Evolutionary conservation across 2,888 invertebrate genomes (phyloP).

Genomic region (Tenthredo amoena): DNA sequence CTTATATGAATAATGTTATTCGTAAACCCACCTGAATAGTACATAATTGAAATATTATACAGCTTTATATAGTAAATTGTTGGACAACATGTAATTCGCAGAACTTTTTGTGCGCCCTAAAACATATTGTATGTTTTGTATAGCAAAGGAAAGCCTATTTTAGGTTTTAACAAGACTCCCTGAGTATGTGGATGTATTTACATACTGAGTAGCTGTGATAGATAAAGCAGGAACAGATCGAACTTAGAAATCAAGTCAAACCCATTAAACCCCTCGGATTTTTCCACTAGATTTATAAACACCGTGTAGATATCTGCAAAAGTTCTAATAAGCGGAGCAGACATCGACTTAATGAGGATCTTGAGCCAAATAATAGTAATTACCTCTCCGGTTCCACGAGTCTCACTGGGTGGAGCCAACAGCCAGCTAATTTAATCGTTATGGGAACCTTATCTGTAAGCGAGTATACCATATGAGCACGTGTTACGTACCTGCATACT

Average conservation of each 20-base stretch:
- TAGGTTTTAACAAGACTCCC: background rate
- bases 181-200: background rate
- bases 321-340: conserved; percentile 47
- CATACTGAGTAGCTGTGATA: background rate
- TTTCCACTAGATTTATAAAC: background rate
- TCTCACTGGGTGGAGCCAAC: conserved; percentile 39
- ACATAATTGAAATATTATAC: background rate
- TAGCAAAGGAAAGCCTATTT: background rate
- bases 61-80: background rate
- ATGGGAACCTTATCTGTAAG: conserved; percentile 24
- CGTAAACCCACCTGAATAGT: background rate
- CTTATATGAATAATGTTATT: background rate
- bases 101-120: background rate
- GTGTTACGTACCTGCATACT: conserved; percentile 27
- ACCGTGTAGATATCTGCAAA: conserved; percentile 9
- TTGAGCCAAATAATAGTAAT: conserved; percentile 45
- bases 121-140: background rate
- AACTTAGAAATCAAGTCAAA: conserved; percentile 22
- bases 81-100: background rate
- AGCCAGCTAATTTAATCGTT: conserved; percentile 48
- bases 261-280: conserved; percentile 15
- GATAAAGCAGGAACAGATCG: conserved; percentile 3
- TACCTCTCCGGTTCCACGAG: conserved; percentile 20
- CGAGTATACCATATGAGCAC: conserved; percentile 17
- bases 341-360: conserved; percentile 42